phyloP scores from a whole-genome alignment of 2,888 invertebrate species.

The Aleiodes testaceus region DNA sequence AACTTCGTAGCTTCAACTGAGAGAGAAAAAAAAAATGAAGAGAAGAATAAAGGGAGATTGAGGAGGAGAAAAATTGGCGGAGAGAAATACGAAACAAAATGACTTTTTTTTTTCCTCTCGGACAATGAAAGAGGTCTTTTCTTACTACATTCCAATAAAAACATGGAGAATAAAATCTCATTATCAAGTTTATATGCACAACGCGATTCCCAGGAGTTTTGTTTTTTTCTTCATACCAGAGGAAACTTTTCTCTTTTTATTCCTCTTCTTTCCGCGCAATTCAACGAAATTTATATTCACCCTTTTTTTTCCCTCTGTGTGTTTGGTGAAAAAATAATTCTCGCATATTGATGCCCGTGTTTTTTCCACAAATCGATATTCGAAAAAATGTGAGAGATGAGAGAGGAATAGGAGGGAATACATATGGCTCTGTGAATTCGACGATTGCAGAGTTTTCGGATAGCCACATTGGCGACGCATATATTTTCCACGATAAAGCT shows the following conservation, averaged over 20 bases:
- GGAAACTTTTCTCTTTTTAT: background rate
- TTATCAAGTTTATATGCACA: conserved; percentile 9
- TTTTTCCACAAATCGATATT: background rate
- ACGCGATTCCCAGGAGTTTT: background rate
- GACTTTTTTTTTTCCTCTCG: conserved; percentile 34
- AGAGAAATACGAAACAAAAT: conserved; percentile 29
- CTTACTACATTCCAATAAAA: conserved; percentile 7
- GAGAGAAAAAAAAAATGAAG: background rate
- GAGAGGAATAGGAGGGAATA: conserved; percentile 6
- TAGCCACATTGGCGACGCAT: conserved; percentile 11
- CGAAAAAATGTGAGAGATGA: background rate
- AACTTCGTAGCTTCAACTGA: conserved; percentile 26
- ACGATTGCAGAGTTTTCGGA: conserved; percentile 11
- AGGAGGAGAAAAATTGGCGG: background rate
- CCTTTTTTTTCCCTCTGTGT: no score
- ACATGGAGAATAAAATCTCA: background rate
- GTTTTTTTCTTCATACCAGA: background rate
- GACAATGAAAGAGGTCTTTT: conserved; percentile 20
- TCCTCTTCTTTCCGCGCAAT: no score
- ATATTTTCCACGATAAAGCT: conserved; percentile 17
- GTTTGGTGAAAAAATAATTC: background rate
- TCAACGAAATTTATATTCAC: no score
- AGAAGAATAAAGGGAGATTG: background rate
- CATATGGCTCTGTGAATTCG: conserved; percentile 5
- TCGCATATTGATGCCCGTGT: background rate